These are phyloP conservation scores for Adela reaumurella DNA, from an alignment of 2,888 invertebrate species.

Conservation along the genomic window DNA sequence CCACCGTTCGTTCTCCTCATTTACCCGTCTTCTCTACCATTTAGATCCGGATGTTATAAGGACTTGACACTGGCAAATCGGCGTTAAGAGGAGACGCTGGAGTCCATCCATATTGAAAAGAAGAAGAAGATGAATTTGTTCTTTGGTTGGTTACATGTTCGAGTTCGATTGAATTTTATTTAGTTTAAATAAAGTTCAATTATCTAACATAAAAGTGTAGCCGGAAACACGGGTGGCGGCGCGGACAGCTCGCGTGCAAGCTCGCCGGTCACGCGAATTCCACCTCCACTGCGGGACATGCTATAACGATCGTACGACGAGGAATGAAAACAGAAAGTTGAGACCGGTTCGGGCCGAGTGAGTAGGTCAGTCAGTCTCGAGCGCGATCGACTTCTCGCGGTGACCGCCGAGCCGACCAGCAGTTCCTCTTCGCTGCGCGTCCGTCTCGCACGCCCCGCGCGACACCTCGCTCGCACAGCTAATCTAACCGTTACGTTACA, in stretches of 20 bases:
- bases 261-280: not conserved
- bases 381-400: not conserved
- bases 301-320: not conserved
- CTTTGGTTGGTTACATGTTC: no score
- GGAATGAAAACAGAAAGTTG: not conserved
- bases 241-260: not conserved
- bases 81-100: no score
- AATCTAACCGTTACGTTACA: no score
- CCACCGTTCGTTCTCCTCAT: no score
- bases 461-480: not conserved
- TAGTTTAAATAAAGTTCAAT: not conserved
- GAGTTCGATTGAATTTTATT: not conserved
- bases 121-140: no score
- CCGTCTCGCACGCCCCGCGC: slow-evolving; percentile 5
- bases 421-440: slow-evolving; percentile 3
- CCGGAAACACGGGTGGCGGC: not conserved
- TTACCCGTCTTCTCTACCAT: no score
- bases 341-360: not conserved
- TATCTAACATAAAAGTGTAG: not conserved
- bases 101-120: no score
- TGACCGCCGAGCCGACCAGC: no score
- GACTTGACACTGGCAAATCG: no score
- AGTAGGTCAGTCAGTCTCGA: not conserved
- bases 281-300: not conserved
- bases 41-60: no score